Evolutionary conservation across 1,140 invertebrate genomes (phyloP).

Genomic region (Diorhabda carinulata): DNA sequence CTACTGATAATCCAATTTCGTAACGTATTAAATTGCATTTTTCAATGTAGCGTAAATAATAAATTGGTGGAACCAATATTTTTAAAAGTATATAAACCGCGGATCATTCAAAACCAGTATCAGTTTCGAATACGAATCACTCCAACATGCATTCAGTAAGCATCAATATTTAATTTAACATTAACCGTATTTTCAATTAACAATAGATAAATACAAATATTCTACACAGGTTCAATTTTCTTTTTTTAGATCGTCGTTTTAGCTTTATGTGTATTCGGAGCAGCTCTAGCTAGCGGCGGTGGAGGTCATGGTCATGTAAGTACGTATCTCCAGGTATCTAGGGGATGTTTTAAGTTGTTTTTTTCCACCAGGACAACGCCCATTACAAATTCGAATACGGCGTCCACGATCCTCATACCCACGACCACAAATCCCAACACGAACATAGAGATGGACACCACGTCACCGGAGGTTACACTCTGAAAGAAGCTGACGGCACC

Average conservation of each 20-base stretch:
- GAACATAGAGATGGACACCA: conserved; percentile 49
- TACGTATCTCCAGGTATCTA: neutral
- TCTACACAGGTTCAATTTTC: neutral
- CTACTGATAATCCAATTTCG: too few relatives aligned
- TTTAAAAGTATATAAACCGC: neutral
- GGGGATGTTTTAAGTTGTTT: neutral
- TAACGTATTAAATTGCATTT: too few relatives aligned
- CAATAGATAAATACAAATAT: neutral
- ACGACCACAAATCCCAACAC: conserved; percentile 50
- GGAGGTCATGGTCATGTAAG: conserved; percentile 9
- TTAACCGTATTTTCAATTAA: neutral
- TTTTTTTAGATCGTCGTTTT: conserved; percentile 9
- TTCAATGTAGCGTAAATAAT: too few relatives aligned
- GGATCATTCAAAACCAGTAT: neutral
- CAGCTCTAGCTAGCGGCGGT: neutral
- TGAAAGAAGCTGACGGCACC: conserved; percentile 49
- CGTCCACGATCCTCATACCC: conserved; percentile 50
- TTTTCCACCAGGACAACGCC: conserved; percentile 17
- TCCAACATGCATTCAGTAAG: neutral
- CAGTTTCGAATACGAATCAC: neutral
- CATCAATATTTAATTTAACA: neutral
- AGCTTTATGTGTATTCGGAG: neutral
- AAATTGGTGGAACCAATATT: neutral
- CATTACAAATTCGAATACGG: conserved; percentile 51
- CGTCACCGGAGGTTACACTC: conserved; percentile 48